Evolutionary conservation across 2,888 invertebrate species (phyloP), one percentile per base, ranked within the genome.

Genomic region (Pachydiplax longipennis): DNA sequence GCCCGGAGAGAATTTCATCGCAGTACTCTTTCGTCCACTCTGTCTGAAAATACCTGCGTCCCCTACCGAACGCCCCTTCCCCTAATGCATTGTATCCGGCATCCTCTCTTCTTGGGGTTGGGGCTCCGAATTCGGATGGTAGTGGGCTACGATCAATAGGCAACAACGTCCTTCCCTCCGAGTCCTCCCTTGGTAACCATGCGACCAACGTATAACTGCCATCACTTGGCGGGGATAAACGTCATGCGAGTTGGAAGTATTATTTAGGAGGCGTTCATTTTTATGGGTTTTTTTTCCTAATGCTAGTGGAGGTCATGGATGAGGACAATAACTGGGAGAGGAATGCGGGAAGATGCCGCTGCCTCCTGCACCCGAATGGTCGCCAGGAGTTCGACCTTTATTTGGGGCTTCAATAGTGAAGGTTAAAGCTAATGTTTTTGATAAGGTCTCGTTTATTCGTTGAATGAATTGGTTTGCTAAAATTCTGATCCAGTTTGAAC

Each of bases 111-210:
- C 53, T 87, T 87, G 87, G 87, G 65, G 87, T 12, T 87, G 37
- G 37, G 61, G 87, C 18, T 58, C 61, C 65, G 87, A 61, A 58
- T 58, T 58, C 83, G 83, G n/a, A 58, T 58, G 83, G 65, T 83
- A 58, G 83, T 61, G 53, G 83, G 83, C 58, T 35, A 61, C 87
- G 87, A 87, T 87, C 87, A 87, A 87, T 87, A 87, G 65, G 61
- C 35, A 87, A 87, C 87, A 87, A 65, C 87, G 87, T 35, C 83
- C 44, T 31, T 12, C 65, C 65, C 5, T 6, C 25, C 5, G 25
- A 25, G n/a, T 12, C 25, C 73, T 73, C 31, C 73, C 73, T 73
- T 73, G 31, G 73, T 73, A 73, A 73, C 73, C 73, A 73, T 31
- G 25, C 73, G 73, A 73, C 73, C 31, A 12, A 73, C 31, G 73